phyloP scores from a whole-genome alignment of 2,113 vertebrate genomes.

The Grammomys surdaster region DNA sequence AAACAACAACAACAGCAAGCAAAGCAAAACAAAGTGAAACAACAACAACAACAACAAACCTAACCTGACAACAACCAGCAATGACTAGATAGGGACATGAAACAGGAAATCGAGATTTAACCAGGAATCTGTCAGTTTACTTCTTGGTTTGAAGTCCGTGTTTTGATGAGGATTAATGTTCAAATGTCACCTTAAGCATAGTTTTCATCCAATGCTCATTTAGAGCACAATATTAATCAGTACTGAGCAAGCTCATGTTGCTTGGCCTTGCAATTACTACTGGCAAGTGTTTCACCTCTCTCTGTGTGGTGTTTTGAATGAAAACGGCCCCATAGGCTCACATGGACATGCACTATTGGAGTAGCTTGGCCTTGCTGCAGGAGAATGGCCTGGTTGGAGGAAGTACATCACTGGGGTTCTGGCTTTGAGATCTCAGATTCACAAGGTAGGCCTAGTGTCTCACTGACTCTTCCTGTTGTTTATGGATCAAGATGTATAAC shows the following conservation, averaged over 20 bases:
- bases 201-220: not conserved
- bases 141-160: not conserved
- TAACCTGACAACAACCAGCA: no score
- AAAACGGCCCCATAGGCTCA: not conserved
- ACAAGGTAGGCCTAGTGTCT: not conserved
- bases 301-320: not conserved
- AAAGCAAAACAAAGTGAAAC: no score
- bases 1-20: not conserved
- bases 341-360: not conserved
- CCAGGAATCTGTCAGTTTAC: not conserved
- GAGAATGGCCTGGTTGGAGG: not conserved
- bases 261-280: not conserved
- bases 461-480: not conserved
- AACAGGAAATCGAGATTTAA: not conserved
- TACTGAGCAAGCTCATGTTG: not conserved
- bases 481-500: not conserved
- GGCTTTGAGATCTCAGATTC: not conserved
- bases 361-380: not conserved
- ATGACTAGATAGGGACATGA: not conserved
- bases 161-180: slow-evolving; percentile 6
- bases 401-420: not conserved
- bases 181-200: not conserved
- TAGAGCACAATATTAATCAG: not conserved
- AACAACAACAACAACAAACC: not conserved
- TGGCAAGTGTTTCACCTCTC: not conserved